A percentile compares a stretch with the other conserved stretches of the same genome.
Conservation (phyloP, 2,888 invertebrate species). For the Pachymerium ferrugineum region DNA sequence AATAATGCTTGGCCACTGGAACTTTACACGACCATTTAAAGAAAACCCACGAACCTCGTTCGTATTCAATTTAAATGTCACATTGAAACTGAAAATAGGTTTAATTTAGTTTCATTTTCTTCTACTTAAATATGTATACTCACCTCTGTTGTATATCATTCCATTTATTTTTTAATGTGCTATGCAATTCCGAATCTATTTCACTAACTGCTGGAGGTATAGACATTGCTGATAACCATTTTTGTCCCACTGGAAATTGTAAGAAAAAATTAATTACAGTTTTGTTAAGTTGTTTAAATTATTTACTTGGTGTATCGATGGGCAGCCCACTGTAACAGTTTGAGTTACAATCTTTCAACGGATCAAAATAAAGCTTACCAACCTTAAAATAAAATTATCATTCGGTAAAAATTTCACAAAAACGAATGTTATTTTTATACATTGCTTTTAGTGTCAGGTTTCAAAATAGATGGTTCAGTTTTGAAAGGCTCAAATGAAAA, state of each 20-base stretch:
- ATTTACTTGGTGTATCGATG: constrained; percentile 58
- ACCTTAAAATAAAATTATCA: constrained; percentile 44
- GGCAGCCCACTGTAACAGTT: constrained; percentile 73
- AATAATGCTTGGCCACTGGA: constrained; percentile 60
- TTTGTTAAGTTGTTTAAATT: background rate
- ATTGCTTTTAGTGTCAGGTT: constrained; percentile 42
- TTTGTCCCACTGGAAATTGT: constrained; percentile 58
- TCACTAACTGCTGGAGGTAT: constrained; percentile 63
- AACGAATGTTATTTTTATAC: constrained; percentile 34
- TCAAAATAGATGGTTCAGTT: constrained; percentile 41
- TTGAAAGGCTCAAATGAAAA: constrained; percentile 53
- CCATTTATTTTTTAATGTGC: constrained; percentile 58
- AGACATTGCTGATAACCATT: constrained; percentile 61
- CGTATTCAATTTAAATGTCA: constrained; percentile 70
- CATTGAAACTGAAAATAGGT: constrained; percentile 57
- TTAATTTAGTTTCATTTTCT: constrained; percentile 9
- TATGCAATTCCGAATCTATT: constrained; percentile 62
- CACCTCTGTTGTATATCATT: constrained; percentile 43
- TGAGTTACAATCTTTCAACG: constrained; percentile 63
- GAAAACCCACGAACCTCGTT: constrained; percentile 61
- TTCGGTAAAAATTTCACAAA: background rate
- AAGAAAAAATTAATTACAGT: constrained; percentile 34
- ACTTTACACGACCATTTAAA: constrained; percentile 60
- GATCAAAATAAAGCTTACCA: constrained; percentile 62
- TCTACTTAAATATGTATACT: constrained; percentile 35